Evolutionary conservation across 2,888 invertebrate species (phyloP).

Genomic region (Coleophora deauratella): DNA sequence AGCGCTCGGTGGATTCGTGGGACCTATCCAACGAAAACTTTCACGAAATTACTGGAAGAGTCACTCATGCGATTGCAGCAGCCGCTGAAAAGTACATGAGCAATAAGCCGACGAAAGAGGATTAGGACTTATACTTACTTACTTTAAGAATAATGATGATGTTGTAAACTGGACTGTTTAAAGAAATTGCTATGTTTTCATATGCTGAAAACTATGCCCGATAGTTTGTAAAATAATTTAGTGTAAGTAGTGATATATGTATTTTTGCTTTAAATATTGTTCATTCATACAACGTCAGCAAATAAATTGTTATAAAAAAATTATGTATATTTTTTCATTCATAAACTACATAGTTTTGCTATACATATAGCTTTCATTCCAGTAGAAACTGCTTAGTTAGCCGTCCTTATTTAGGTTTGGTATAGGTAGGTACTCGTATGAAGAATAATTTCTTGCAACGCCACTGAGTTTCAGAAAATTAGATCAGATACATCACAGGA

Average conservation of each 20-base stretch:
- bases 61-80: constrained; percentile 54
- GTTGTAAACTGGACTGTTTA: constrained; percentile 68
- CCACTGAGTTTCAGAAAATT: too few species aligned
- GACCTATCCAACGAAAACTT: constrained; percentile 64
- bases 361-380: too few species aligned
- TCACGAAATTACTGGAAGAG: constrained; percentile 59
- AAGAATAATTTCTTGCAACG: too few species aligned
- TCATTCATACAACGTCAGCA: constrained; percentile 53
- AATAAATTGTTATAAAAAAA: neutral
- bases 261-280: constrained; percentile 45
- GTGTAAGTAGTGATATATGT: neutral
- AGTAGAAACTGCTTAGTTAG: too few species aligned
- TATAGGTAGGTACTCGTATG: too few species aligned
- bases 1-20: constrained; percentile 56
- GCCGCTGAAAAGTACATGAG: constrained; percentile 57
- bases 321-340: neutral
- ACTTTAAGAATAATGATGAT: constrained; percentile 9
- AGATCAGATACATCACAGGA: too few species aligned
- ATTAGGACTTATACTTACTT: constrained; percentile 2
- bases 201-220: too few species aligned
- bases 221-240: neutral
- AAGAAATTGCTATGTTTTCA: constrained; percentile 11
- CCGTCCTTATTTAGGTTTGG: too few species aligned
- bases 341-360: too few species aligned
- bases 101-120: constrained; percentile 21